Evolutionary conservation across 2,888 invertebrate species (phyloP).

Genomic region (Drosophila sordidapex): DNA sequence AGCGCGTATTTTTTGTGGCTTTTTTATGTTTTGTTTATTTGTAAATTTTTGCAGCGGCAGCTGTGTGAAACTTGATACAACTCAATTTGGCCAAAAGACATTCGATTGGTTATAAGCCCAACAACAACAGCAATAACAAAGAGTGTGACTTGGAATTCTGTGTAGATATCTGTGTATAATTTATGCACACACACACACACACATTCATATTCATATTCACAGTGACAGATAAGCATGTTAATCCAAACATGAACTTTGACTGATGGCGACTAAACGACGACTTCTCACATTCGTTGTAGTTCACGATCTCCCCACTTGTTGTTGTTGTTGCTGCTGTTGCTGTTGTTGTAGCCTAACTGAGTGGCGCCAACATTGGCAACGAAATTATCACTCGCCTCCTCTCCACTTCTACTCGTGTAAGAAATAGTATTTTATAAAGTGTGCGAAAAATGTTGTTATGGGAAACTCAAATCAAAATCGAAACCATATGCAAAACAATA

Average conservation of each 20-base stretch:
- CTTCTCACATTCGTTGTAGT: slow-evolving; percentile 31
- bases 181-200: slow-evolving; percentile 55
- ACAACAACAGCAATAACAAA: slow-evolving; percentile 13
- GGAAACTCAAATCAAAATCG: slow-evolving; percentile 35
- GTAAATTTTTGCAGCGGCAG: slow-evolving; percentile 46
- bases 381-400: slow-evolving; percentile 41
- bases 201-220: slow-evolving; percentile 32
- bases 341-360: slow-evolving; percentile 63
- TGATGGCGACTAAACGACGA: slow-evolving; percentile 75
- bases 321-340: slow-evolving; percentile 27
- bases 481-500: slow-evolving; percentile 32
- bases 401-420: slow-evolving; percentile 17
- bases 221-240: slow-evolving; percentile 74
- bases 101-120: slow-evolving; percentile 29
- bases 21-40: slow-evolving; percentile 23
- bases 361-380: slow-evolving; percentile 65
- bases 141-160: slow-evolving; percentile 27
- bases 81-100: slow-evolving; percentile 73
- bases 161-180: slow-evolving; percentile 45
- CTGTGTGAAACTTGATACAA: slow-evolving; percentile 77
- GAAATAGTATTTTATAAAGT: slow-evolving; percentile 57
- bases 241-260: slow-evolving; percentile 79
- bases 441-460: slow-evolving; percentile 47
- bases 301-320: slow-evolving; percentile 6
- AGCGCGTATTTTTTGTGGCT: slow-evolving; percentile 22